These are phyloP conservation scores for Halocynthia roretzi DNA, from an alignment of 23 tunicate species.

Conservation along the genomic window DNA sequence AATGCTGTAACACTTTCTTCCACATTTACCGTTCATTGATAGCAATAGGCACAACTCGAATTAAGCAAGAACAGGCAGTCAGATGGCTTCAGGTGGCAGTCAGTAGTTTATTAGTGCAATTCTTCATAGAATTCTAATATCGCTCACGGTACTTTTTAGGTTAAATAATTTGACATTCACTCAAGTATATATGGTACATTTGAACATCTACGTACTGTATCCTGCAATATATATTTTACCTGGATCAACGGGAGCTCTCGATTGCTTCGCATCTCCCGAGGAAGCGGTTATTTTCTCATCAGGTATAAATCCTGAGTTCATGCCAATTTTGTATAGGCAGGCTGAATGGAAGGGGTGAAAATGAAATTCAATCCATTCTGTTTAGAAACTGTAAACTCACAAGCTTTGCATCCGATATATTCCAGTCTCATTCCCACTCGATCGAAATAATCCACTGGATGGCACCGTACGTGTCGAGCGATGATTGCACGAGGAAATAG, in stretches of 20 bases:
- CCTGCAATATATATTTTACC: constrained; percentile 21
- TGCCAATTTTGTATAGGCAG: constrained; percentile 68
- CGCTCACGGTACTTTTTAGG: too few relatives aligned
- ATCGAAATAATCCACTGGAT: constrained; percentile 60
- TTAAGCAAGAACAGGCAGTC: too few relatives aligned
- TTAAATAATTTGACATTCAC: too few relatives aligned
- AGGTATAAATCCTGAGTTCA: constrained; percentile 64
- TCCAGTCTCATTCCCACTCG: constrained; percentile 50
- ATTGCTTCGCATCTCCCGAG: constrained; percentile 30
- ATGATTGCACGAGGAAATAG: constrained; percentile 83
- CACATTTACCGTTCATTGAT: too few relatives aligned
- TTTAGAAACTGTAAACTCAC: constrained; percentile 25
- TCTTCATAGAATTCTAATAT: too few relatives aligned
- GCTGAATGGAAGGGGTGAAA: constrained; percentile 34
- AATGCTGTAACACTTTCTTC: too few relatives aligned
- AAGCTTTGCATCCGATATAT: constrained; percentile 84
- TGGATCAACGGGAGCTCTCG: constrained; percentile 57
- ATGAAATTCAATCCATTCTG: background rate
- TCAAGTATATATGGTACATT: too few relatives aligned
- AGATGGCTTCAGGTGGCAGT: too few relatives aligned
- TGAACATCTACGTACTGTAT: background rate
- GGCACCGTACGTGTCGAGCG: constrained; percentile 71
- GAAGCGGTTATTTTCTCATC: constrained; percentile 63
- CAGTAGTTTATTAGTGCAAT: too few relatives aligned
- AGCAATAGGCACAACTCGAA: too few relatives aligned